Conservation (phyloP, 1,140 invertebrate genomes). For the Penaeus vannamei region DNA sequence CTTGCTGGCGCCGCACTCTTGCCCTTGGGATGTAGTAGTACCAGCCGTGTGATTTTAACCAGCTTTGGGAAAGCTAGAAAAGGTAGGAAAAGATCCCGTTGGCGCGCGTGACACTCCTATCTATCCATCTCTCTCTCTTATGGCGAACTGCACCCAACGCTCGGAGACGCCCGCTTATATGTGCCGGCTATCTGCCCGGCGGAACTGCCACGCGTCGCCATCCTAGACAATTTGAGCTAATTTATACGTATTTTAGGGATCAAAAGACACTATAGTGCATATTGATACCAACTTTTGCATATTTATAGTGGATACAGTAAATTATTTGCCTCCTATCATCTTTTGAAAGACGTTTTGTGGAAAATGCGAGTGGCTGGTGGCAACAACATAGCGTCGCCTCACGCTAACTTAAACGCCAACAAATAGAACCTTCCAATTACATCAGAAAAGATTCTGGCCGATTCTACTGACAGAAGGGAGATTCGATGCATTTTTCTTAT, state of each 20-base stretch:
- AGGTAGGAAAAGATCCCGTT: constrained; percentile 55
- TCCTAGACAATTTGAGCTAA: not conserved
- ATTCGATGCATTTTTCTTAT: too few species aligned
- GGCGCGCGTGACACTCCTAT: constrained; percentile 62
- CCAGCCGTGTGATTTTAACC: constrained; percentile 55
- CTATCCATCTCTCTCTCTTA: constrained; percentile 66
- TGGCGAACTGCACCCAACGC: constrained; percentile 62
- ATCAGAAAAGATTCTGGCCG: not conserved
- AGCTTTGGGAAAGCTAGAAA: constrained; percentile 63
- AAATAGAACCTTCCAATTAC: not conserved
- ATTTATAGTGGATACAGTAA: too few species aligned
- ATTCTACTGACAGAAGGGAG: not conserved
- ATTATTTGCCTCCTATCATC: too few species aligned
- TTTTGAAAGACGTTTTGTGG: too few species aligned
- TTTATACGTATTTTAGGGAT: not conserved
- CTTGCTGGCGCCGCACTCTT: constrained; percentile 45
- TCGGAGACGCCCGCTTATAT: constrained; percentile 49
- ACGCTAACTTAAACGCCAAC: constrained; percentile 20
- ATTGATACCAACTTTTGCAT: too few species aligned
- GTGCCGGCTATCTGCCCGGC: not conserved
- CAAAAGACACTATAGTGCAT: too few species aligned
- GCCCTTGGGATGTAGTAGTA: constrained; percentile 47
- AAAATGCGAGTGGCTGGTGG: too few species aligned
- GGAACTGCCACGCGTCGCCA: constrained; percentile 41
- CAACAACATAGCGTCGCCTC: too few species aligned